A percentile compares a stretch with the other conserved stretches of the same genome.
phyloP scores from a whole-genome alignment of 2,888 invertebrate species.

The Rhodophaea formosa region DNA sequence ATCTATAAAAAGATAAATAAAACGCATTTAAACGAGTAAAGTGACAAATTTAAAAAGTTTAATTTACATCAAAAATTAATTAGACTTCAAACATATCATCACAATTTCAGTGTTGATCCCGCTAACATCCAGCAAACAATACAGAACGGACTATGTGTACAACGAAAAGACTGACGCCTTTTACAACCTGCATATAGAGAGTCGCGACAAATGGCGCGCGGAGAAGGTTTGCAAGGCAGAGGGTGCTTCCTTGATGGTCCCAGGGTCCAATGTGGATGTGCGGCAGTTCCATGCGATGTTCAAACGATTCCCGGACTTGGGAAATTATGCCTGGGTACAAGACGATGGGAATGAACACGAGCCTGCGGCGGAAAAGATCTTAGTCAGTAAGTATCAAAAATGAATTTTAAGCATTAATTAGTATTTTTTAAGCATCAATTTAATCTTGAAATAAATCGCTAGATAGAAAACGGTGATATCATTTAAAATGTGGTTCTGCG shows the following conservation, averaged over 20 bases:
- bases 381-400: constrained; percentile 14
- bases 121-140: constrained; percentile 24
- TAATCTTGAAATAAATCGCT: background rate
- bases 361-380: constrained; percentile 32
- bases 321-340: constrained; percentile 36
- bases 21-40: no score
- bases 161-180: constrained; percentile 39
- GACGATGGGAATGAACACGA: constrained; percentile 37
- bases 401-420: no score
- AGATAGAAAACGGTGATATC: no score
- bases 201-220: constrained; percentile 17
- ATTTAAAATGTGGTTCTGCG: no score
- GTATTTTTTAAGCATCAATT: no score
- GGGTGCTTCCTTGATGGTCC: constrained; percentile 38
- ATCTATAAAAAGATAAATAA: no score
- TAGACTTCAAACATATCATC: constrained; percentile 11
- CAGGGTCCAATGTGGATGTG: constrained; percentile 31
- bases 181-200: constrained; percentile 47
- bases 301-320: constrained; percentile 45
- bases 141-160: constrained; percentile 45
- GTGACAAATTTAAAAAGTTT: no score
- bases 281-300: constrained; percentile 40
- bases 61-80: no score
- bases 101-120: background rate
- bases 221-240: constrained; percentile 34